Evolutionary conservation across 2,797 vertebrate genomes (phyloP).

Genomic region (Anableps anableps): DNA sequence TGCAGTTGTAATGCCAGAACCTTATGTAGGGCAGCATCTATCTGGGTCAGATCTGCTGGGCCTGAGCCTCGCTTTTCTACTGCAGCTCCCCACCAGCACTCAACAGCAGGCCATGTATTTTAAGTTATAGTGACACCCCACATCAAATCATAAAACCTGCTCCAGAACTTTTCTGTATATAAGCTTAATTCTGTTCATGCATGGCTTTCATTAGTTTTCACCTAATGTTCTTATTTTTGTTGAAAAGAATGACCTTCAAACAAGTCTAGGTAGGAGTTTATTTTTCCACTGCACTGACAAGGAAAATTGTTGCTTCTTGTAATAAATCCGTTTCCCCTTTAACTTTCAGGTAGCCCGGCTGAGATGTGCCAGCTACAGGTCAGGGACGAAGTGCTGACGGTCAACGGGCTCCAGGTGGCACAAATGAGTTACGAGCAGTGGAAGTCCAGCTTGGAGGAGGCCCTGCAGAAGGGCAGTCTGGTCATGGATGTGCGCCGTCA

Average conservation of each 20-base stretch:
- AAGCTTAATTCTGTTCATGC: neutral
- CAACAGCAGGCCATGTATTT: conserved; percentile 13
- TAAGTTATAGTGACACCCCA: neutral
- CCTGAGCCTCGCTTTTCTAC: conserved; percentile 54
- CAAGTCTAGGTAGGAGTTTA: neutral
- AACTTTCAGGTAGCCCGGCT: conserved; percentile 86
- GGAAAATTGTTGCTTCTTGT: neutral
- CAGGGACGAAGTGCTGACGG: conserved; percentile 90
- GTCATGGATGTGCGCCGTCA: conserved; percentile 93
- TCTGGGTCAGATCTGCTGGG: conserved; percentile 79
- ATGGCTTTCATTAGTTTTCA: neutral
- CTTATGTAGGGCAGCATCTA: conserved; percentile 80
- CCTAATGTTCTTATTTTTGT: neutral
- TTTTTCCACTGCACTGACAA: neutral
- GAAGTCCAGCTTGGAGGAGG: conserved; percentile 85
- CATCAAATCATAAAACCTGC: neutral
- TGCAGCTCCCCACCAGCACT: conserved; percentile 27
- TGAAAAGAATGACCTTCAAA: neutral
- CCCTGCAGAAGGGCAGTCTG: conserved; percentile 89
- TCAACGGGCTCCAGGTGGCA: conserved; percentile 88
- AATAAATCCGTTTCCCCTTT: neutral
- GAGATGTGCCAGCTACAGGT: conserved; percentile 88
- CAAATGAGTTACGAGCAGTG: conserved; percentile 89
- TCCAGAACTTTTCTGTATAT: neutral
- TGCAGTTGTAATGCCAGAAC: conserved; percentile 61